Evolutionary conservation across 2,113 vertebrate genomes (phyloP).

Genomic region (Phoenicopterus ruber): DNA sequence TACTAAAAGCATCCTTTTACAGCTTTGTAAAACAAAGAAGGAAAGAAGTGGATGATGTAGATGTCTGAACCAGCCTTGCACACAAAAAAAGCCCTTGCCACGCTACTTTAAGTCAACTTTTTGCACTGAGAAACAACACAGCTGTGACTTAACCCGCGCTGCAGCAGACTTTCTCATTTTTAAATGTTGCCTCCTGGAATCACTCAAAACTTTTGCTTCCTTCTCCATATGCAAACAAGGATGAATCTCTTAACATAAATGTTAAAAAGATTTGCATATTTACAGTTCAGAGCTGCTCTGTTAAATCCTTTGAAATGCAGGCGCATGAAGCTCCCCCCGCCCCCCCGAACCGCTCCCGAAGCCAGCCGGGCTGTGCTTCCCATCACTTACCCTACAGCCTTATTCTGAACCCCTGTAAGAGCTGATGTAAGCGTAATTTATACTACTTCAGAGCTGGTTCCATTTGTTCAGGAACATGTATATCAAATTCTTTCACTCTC

Average conservation of each 20-base stretch:
- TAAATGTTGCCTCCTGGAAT: neutral
- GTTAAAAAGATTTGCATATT: neutral
- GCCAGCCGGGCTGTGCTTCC: neutral
- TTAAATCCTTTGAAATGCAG: neutral
- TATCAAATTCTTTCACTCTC: neutral
- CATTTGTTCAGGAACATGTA: neutral
- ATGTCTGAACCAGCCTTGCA: neutral
- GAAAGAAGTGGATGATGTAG: neutral
- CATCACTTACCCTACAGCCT: neutral
- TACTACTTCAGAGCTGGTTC: neutral
- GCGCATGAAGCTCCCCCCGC: neutral
- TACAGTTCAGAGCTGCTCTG: neutral
- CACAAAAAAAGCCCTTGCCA: neutral
- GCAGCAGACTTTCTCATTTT: neutral
- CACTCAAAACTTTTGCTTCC: neutral
- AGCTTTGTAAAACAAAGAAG: neutral
- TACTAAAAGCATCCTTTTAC: neutral
- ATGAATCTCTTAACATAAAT: neutral
- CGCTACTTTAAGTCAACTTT: neutral
- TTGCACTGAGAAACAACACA: neutral
- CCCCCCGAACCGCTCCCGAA: rapidly evolving
- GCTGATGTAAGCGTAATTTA: neutral
- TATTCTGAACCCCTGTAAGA: neutral
- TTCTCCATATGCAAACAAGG: neutral
- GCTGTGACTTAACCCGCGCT: neutral